phyloP scores from a whole-genome alignment of 2,113 vertebrate genomes.

The Ophthalmolycus amberensis region DNA sequence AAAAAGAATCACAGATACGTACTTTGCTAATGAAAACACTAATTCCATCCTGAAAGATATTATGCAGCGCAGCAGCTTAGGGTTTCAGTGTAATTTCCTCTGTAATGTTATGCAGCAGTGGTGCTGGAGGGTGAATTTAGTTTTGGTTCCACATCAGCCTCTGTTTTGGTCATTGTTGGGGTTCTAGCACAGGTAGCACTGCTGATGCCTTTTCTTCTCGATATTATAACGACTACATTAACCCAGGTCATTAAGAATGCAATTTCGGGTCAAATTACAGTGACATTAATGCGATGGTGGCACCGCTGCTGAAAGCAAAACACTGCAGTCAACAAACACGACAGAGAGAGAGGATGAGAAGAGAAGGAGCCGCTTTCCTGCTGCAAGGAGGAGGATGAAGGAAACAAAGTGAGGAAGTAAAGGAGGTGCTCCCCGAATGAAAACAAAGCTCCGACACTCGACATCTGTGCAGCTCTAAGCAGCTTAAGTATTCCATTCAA shows the following conservation, averaged over 20 bases:
- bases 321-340: constrained; percentile 52
- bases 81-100: constrained; percentile 58
- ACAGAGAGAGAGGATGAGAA: constrained; percentile 38
- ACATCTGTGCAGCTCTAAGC: constrained; percentile 24
- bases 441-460: constrained; percentile 38
- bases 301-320: constrained; percentile 44
- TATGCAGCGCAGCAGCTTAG: constrained; percentile 60
- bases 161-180: constrained; percentile 38
- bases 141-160: constrained; percentile 47
- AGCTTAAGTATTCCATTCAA: constrained; percentile 7
- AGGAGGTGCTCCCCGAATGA: constrained; percentile 39
- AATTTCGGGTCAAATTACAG: constrained; percentile 66
- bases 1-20: constrained; percentile 37
- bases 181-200: constrained; percentile 50
- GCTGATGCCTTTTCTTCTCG: constrained; percentile 25
- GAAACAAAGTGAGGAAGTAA: constrained; percentile 7
- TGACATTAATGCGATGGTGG: constrained; percentile 54
- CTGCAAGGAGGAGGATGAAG: constrained; percentile 35
- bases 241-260: constrained; percentile 65
- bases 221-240: constrained; percentile 68
- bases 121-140: constrained; percentile 50
- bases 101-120: constrained; percentile 59
- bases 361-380: constrained; percentile 25
- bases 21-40: constrained; percentile 73
- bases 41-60: constrained; percentile 65